Conservation (phyloP, 2,797 vertebrate genomes). For the Gymnoscopelus braueri region DNA sequence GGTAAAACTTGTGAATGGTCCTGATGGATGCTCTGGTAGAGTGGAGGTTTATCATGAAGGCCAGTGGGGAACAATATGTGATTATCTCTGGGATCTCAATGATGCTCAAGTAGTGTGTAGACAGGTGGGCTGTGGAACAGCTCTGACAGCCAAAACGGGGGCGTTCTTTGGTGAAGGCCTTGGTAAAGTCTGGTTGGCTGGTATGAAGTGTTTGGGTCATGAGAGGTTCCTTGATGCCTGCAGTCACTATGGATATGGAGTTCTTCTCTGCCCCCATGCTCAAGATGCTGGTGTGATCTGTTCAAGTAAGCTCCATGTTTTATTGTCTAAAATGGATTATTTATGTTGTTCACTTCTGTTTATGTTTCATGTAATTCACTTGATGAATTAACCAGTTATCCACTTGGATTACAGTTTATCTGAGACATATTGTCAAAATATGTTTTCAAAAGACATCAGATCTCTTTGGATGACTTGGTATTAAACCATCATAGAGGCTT, state of each 20-base stretch:
- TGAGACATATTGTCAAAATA: too few species aligned
- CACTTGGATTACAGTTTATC: too few species aligned
- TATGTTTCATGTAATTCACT: background rate
- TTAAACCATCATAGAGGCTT: too few species aligned
- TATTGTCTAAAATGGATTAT: background rate
- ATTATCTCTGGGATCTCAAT: slow-evolving; percentile 66
- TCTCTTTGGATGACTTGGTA: too few species aligned
- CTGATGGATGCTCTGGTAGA: slow-evolving; percentile 67
- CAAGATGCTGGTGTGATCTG: slow-evolving; percentile 2
- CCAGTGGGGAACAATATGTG: slow-evolving; percentile 74
- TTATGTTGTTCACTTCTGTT: background rate
- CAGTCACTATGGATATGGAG: slow-evolving; percentile 17
- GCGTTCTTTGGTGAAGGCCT: slow-evolving; percentile 65
- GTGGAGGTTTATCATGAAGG: slow-evolving; percentile 65
- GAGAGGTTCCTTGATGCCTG: slow-evolving; percentile 65
- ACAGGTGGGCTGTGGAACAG: slow-evolving; percentile 66
- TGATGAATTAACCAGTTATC: too few species aligned
- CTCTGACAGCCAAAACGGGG: slow-evolving; percentile 35
- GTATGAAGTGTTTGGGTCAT: slow-evolving; percentile 59
- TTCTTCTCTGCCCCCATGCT: slow-evolving; percentile 51
- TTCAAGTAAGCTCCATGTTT: slow-evolving; percentile 9
- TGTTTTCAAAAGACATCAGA: too few species aligned
- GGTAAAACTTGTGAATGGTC: slow-evolving; percentile 59
- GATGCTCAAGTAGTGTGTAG: slow-evolving; percentile 71
- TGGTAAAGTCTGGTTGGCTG: slow-evolving; percentile 65